Conservation (phyloP, 1,140 invertebrate species). For the Bursaphelenchus mucronatus region DNA sequence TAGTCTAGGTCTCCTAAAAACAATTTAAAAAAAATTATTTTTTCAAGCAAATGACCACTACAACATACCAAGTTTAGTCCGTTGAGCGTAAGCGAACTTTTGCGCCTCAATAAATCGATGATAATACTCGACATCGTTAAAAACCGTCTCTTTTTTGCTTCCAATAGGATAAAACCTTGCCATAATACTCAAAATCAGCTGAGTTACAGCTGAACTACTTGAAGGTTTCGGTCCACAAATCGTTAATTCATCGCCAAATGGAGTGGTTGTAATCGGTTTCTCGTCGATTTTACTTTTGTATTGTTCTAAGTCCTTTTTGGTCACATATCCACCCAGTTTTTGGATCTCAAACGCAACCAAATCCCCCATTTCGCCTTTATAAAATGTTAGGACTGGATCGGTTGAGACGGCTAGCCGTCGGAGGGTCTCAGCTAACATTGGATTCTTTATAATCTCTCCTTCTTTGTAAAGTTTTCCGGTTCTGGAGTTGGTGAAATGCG, state of each 20-base stretch:
- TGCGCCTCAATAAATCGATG: constrained; percentile 82
- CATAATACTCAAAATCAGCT: constrained; percentile 45
- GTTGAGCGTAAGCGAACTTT: constrained; percentile 81
- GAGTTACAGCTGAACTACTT: constrained; percentile 46
- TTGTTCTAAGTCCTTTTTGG: constrained; percentile 71
- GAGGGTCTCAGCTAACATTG: constrained; percentile 62
- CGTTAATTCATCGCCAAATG: constrained; percentile 38
- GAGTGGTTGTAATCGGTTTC: constrained; percentile 60
- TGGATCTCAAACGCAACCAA: constrained; percentile 50
- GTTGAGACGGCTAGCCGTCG: constrained; percentile 54
- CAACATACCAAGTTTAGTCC: constrained; percentile 64
- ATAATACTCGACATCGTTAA: constrained; percentile 64
- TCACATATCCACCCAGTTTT: constrained; percentile 69
- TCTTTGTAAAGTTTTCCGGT: constrained; percentile 62
- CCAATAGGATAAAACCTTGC: constrained; percentile 45
- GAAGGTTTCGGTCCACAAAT: constrained; percentile 47
- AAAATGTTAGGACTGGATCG: constrained; percentile 59
- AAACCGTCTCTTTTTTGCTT: constrained; percentile 24
- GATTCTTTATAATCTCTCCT: constrained; percentile 62
- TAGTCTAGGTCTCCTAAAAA: constrained; percentile 76
- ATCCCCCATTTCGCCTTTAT: constrained; percentile 55
- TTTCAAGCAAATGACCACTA: constrained; percentile 16
- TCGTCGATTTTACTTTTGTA: constrained; percentile 67
- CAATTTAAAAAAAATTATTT: constrained; percentile 21
- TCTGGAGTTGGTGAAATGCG: constrained; percentile 60